A percentile compares a stretch with the other conserved stretches of the same genome.
phyloP scores from a whole-genome alignment of 2,888 invertebrate genomes.

The Dynastes maya region DNA sequence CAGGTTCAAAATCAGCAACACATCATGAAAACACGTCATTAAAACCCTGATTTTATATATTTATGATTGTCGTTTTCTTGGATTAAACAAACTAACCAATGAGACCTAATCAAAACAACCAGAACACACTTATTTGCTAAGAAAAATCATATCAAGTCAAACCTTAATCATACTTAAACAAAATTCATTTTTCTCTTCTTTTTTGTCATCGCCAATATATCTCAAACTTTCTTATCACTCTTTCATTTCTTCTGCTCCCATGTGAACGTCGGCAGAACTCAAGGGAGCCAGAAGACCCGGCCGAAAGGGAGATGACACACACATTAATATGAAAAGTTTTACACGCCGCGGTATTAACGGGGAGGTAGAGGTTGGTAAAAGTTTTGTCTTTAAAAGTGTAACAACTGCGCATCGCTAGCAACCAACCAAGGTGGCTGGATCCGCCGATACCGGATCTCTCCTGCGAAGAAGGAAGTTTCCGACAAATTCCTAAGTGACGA shows the following conservation, averaged over 20 bases:
- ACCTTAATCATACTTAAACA: no score
- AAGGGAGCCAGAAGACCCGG: not conserved
- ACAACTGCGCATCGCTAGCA: slow-evolving; percentile 10
- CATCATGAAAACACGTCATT: no score
- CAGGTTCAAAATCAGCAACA: no score
- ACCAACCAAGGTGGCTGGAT: slow-evolving; percentile 6
- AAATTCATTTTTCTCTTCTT: no score
- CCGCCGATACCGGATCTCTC: not conserved
- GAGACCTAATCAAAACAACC: no score
- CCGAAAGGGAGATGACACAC: slow-evolving; percentile 6
- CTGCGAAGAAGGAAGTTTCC: slow-evolving; percentile 27
- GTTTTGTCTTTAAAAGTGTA: slow-evolving; percentile 47
- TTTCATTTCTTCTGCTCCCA: slow-evolving; percentile 10
- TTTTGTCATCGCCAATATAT: not conserved
- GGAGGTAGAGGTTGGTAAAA: slow-evolving; percentile 20
- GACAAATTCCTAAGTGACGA: slow-evolving; percentile 44
- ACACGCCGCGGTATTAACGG: not conserved
- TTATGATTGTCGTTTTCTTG: no score
- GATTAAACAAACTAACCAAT: no score
- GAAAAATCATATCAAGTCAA: no score
- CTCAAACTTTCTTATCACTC: slow-evolving; percentile 7
- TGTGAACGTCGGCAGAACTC: not conserved
- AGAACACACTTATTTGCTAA: no score
- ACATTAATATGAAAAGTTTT: slow-evolving; percentile 50
- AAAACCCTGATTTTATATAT: no score